These are phyloP conservation scores for Oreochromis aureus DNA, from an alignment of 2,113 vertebrate genomes.

Conservation along the genomic window DNA sequence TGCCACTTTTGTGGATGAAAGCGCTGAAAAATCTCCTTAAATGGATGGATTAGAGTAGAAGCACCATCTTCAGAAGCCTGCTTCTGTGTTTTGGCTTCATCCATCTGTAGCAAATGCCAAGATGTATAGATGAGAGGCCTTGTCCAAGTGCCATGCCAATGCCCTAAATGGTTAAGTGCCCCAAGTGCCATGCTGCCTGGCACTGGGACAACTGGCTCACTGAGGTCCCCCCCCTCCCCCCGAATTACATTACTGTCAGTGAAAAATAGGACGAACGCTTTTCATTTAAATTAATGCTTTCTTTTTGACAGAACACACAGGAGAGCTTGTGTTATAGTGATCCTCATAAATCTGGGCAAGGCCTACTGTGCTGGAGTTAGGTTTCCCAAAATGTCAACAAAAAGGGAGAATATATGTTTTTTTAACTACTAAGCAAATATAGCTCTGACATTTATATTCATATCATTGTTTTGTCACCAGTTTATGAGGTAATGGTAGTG, in stretches of 20 bases:
- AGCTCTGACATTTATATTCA: background rate
- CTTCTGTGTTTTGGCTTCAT: conserved; percentile 51
- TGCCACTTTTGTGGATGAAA: conserved; percentile 1
- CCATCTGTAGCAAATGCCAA: conserved; percentile 28
- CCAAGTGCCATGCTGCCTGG: conserved; percentile 66
- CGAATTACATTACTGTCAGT: conserved; percentile 68
- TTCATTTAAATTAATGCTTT: conserved; percentile 51
- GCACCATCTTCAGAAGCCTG: conserved; percentile 20
- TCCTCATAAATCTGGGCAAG: conserved; percentile 24
- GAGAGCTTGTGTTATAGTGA: conserved; percentile 27
- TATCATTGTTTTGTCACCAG: background rate
- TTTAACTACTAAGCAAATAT: background rate
- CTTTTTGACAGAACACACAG: conserved; percentile 35
- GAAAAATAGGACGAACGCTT: conserved; percentile 56
- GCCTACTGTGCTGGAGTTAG: background rate
- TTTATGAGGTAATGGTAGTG: background rate
- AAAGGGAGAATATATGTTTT: background rate
- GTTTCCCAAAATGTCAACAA: background rate
- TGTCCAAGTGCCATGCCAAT: conserved; percentile 54
- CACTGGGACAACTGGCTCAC: conserved; percentile 66
- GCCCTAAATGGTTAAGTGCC: conserved; percentile 71
- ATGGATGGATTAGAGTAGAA: conserved; percentile 42
- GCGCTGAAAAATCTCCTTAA: conserved; percentile 39
- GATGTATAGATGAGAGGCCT: conserved; percentile 56
- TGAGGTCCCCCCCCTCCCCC: background rate